Evolutionary conservation across 1,140 invertebrate genomes (phyloP), one percentile per base, ranked within the genome.

Genomic region (Archegozetes longisetosus): DNA sequence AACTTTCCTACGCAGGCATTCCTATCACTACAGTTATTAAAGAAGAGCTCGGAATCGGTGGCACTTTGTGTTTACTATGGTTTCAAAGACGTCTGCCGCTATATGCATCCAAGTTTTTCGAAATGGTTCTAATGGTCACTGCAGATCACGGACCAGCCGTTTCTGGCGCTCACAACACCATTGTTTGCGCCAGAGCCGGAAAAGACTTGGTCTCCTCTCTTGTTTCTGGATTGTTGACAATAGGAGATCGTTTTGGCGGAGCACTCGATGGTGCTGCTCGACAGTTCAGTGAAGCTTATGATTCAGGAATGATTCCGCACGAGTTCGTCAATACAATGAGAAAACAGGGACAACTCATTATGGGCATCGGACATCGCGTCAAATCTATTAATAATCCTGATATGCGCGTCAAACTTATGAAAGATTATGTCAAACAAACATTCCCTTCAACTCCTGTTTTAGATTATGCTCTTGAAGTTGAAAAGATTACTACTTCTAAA

Each of bases 331-430:
- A 98, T 71, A 82, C 85, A 64, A 98, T 96, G 80, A 78, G 94
- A 48, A 95, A 96, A 68, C 86, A 94, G 70, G 95, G 95, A 0
- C 83, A 96, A 73, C 81, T 98, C 2, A 99, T 99, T 65, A 96
- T 98, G 90, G 96, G 96, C 48, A 98, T 99, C 69, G 95, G 93
- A 27, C 89, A 98, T 75, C 81, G 95, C 62, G 87, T 99, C 6
- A 99, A 99, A 75, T 98, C 93, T 0, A 88, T 98, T 58, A 98
- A 98, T 74, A 99, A 99, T 76, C 96, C 96, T 1, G 96, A 99
- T 74, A 95, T 93, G 77, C 78, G 96, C 62, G 96, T 82, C 0
- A 89, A 92, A 68, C 87, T 97, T 58, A 83, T 99, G 64, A 97
- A 96, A 70, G 88, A 97, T 66, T 98, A 88, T 72, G 92, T 95